Evolutionary conservation across 2,113 vertebrate genomes (phyloP).

Genomic region (Brachionichthys hirsutus): DNA sequence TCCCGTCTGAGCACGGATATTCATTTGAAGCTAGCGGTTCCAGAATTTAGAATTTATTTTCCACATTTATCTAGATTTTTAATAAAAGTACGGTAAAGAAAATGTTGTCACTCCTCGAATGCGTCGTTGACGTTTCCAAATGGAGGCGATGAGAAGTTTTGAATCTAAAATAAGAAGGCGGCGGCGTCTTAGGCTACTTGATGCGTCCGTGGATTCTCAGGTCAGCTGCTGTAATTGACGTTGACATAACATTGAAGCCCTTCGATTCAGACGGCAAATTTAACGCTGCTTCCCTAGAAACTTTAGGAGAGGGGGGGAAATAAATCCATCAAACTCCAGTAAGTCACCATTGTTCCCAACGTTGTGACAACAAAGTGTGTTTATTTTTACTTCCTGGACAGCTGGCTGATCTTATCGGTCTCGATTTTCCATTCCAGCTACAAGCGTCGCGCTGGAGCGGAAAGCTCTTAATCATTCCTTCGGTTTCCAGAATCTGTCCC

Average conservation of each 20-base stretch:
- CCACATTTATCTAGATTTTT: too few relatives aligned
- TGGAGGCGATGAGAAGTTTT: too few relatives aligned
- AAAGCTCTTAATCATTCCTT: conserved; percentile 47
- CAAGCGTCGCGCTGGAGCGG: conserved; percentile 29
- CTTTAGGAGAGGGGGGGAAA: neutral
- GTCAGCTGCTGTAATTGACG: conserved; percentile 17
- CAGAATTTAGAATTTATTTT: too few relatives aligned
- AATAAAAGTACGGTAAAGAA: too few relatives aligned
- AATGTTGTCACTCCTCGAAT: too few relatives aligned
- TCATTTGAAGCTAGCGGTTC: too few relatives aligned
- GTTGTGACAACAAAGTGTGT: conserved; percentile 31
- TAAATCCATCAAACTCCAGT: conserved; percentile 4
- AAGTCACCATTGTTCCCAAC: conserved; percentile 2
- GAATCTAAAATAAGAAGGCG: too few relatives aligned
- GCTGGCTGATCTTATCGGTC: conserved; percentile 39
- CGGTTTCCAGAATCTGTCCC: conserved; percentile 58
- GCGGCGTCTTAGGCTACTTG: too few relatives aligned
- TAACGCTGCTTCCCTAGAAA: neutral
- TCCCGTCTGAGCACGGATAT: too few relatives aligned
- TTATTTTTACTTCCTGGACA: conserved; percentile 46
- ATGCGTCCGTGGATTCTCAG: neutral
- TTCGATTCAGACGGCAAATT: conserved; percentile 5
- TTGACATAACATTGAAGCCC: conserved; percentile 4
- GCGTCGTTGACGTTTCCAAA: too few relatives aligned
- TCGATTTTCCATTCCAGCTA: conserved; percentile 39